Conservation (phyloP, 2,113 vertebrate genomes). For the Colinus virginianus region DNA sequence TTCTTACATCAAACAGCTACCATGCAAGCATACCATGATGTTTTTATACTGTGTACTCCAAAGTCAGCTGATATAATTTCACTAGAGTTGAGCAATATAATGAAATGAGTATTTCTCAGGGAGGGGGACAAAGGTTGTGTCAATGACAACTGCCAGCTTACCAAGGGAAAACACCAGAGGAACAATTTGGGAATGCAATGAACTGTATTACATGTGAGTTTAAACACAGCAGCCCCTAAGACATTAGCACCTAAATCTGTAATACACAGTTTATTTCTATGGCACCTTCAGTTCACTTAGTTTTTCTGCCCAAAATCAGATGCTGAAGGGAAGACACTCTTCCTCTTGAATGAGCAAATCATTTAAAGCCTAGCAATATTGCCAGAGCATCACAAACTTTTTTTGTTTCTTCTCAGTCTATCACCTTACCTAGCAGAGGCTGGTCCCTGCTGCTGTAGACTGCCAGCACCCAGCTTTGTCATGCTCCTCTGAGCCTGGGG, state of each 20-base stretch:
- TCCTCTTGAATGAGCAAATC: background rate
- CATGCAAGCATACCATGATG: constrained; percentile 34
- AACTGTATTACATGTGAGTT: background rate
- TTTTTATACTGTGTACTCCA: constrained; percentile 36
- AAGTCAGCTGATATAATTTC: constrained; percentile 46
- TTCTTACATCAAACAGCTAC: constrained; percentile 39
- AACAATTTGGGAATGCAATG: background rate
- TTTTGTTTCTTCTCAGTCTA: background rate
- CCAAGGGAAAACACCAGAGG: background rate
- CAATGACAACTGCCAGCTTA: background rate
- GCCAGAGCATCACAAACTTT: background rate
- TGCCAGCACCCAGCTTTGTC: background rate
- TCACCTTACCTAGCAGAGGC: background rate
- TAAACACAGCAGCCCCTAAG: background rate
- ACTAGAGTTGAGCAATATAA: constrained; percentile 45
- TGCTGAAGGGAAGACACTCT: background rate
- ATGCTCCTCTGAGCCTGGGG: background rate
- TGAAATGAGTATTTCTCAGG: background rate
- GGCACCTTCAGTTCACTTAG: background rate
- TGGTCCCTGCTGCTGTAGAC: background rate
- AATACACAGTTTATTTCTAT: background rate
- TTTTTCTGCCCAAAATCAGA: background rate
- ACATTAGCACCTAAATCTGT: background rate
- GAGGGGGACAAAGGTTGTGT: background rate
- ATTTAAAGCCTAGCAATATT: background rate